Percentiles rank a stretch among this genome's conserved stretches.
Conservation (phyloP, 2,888 invertebrate genomes). For the Nomada ferruginata region DNA sequence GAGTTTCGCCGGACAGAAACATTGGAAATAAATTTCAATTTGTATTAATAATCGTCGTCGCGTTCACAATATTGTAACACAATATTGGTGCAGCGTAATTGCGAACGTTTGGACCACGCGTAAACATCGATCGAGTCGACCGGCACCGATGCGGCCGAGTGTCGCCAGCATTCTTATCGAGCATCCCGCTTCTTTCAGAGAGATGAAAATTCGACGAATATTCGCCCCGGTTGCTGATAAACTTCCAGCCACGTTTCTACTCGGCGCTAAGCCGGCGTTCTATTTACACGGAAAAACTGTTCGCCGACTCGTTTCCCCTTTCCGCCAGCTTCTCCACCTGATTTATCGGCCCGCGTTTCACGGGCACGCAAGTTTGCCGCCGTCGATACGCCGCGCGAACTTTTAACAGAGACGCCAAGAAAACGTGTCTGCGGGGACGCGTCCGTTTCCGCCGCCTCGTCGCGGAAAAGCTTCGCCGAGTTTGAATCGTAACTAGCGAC, state of each 20-base stretch:
- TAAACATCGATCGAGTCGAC: no score
- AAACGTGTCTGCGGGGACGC: background rate
- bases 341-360: slow-evolving; percentile 57
- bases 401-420: slow-evolving; percentile 34
- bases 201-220: slow-evolving; percentile 24
- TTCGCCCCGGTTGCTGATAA: slow-evolving; percentile 23
- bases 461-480: background rate
- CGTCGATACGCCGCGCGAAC: slow-evolving; percentile 41
- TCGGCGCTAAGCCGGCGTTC: slow-evolving; percentile 30
- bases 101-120: background rate
- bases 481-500: slow-evolving; percentile 1
- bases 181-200: background rate
- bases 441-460: slow-evolving; percentile 1
- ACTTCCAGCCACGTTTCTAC: slow-evolving; percentile 25
- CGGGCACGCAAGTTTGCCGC: slow-evolving; percentile 32
- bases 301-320: slow-evolving; percentile 16
- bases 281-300: slow-evolving; percentile 46
- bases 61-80: background rate
- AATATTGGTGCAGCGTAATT: slow-evolving; percentile 4
- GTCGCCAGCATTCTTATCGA: no score
- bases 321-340: slow-evolving; percentile 7
- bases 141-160: no score
- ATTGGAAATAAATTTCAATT: background rate
- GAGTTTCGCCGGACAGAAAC: no score
- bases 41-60: slow-evolving; percentile 14